Evolutionary conservation across 1,140 invertebrate genomes (phyloP), one percentile per base, ranked within the genome.

Genomic region (Schmidtea mediterranea): DNA sequence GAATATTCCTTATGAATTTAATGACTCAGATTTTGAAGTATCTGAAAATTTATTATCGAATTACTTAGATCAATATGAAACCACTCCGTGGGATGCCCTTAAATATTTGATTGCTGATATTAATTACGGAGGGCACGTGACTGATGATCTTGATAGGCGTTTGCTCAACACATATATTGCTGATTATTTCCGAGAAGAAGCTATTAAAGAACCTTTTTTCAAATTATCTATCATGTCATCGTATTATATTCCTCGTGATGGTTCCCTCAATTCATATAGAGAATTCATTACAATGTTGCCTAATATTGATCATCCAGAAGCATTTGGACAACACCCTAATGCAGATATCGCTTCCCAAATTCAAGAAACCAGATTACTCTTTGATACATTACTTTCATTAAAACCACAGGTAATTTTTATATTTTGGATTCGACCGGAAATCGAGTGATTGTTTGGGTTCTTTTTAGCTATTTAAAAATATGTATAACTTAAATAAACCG

Each of bases 1-100:
- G 66, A 69, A 69, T 56, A 64, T 63, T 48, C 55, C 57, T 5
- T 69, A 69, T 52, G 79, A 78, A 58, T 84, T 83, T 59, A 83
- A 82, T 57, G 79, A 82, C 60, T 76, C 79, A 0, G 81, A 84
- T 62, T 83, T 82, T 69, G 79, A 82, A 65, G 76, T 79, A 10
- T 83, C 79, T 0, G 78, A 81, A 58, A 78, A 78, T 55, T 58
- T 83, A 1, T 58, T 84, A 13, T 71, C 74, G 21, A 75, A 80
- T 39, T 83, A 82, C 61, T 64, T 83, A 38, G 77, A 80, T 56
- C 76, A 80, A 55, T 82, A 82, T 62, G 71, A 76, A 32, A 74
- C 77, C 1, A 80, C 78, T 55, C 63, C 66, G 21, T 48, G 46
- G 46, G 46, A 48, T 16, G 55, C 79, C 79, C 60, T 68, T 73